These are phyloP conservation scores for Seriola quinqueradiata DNA, from an alignment of 2,113 vertebrate species.

Conservation along the genomic window DNA sequence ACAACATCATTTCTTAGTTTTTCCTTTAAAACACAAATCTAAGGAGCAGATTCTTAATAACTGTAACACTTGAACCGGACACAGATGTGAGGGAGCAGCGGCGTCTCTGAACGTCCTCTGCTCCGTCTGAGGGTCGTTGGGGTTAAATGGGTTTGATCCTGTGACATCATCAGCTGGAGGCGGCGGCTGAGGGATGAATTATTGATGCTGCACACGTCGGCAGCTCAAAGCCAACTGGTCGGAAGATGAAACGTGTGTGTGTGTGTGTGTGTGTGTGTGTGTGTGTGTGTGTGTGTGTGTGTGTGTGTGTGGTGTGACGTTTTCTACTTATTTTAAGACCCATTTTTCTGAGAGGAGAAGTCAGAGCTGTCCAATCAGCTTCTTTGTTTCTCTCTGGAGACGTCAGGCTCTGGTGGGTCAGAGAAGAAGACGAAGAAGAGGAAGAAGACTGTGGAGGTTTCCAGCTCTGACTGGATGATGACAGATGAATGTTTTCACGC, in stretches of 20 bases:
- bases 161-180: background rate
- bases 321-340: constrained; percentile 39
- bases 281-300: background rate
- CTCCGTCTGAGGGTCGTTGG: too few relatives aligned
- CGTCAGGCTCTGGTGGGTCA: background rate
- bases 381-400: background rate
- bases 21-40: too few relatives aligned
- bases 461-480: background rate
- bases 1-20: too few relatives aligned
- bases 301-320: background rate
- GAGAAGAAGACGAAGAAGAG: background rate
- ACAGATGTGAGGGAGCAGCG: background rate
- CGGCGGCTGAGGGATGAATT: background rate
- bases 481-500: background rate
- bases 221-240: constrained; percentile 16
- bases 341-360: background rate
- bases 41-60: too few relatives aligned
- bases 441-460: background rate
- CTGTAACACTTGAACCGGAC: too few relatives aligned
- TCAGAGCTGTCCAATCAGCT: constrained; percentile 8
- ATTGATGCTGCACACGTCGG: constrained; percentile 44
- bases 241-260: background rate
- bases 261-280: background rate
- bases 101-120: background rate
- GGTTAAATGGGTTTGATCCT: background rate